phyloP scores from a whole-genome alignment of 2,888 invertebrate genomes.

The Icerya purchasi region DNA sequence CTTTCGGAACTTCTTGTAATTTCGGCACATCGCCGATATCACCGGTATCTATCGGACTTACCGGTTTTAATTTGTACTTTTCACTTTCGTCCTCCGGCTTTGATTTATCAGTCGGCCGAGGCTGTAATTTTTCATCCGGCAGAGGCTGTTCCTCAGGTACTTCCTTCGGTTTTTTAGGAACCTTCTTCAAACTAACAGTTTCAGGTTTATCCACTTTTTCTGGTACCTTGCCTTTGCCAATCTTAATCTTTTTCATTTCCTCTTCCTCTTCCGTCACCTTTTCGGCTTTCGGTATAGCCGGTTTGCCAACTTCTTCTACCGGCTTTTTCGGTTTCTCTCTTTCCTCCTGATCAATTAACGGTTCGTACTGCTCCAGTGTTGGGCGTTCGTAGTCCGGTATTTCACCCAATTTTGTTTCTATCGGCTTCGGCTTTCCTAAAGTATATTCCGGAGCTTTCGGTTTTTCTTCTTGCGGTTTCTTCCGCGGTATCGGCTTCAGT shows the following conservation, averaged over 20 bases:
- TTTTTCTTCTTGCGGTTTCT: conserved; percentile 23
- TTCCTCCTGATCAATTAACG: conserved; percentile 14
- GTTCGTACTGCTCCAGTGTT: conserved; percentile 19
- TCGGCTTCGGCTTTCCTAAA: no score
- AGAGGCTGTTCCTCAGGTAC: conserved; percentile 20
- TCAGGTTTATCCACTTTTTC: conserved; percentile 22
- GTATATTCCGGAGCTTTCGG: no score
- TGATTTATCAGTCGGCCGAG: conserved; percentile 20
- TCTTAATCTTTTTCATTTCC: conserved; percentile 25
- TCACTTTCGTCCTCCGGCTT: conserved; percentile 17
- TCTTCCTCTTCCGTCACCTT: conserved; percentile 28
- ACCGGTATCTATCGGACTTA: conserved; percentile 18
- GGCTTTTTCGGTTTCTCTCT: conserved; percentile 21
- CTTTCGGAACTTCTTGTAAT: conserved; percentile 13
- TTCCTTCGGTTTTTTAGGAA: conserved; percentile 12
- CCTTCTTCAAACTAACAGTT: conserved; percentile 30
- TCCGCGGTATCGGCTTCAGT: conserved; percentile 23
- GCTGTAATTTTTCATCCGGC: conserved; percentile 19
- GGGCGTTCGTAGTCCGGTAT: no score
- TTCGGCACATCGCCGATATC: conserved; percentile 17
- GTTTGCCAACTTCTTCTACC: conserved; percentile 16
- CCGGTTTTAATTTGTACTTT: conserved; percentile 21
- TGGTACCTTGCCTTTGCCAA: conserved; percentile 32
- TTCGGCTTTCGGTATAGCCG: conserved; percentile 15
- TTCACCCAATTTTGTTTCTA: no score